phyloP scores from a whole-genome alignment of 2,888 invertebrate genomes.

The Lydus trimaculatus region DNA sequence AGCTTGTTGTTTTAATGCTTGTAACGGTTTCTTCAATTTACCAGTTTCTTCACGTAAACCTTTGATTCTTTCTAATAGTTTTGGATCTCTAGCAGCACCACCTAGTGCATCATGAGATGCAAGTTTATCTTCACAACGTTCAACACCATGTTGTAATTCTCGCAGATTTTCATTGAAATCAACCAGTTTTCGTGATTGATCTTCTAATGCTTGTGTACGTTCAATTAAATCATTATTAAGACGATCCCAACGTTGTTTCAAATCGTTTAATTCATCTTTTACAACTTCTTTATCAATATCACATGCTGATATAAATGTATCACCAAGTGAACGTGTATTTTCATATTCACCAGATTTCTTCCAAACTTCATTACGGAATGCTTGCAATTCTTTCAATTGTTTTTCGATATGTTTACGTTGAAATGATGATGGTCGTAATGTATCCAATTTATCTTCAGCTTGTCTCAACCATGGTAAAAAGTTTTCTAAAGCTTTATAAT shows the following conservation, averaged over 20 bases:
- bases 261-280: slow-evolving; percentile 78
- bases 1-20: slow-evolving; percentile 66
- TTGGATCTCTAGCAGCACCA: slow-evolving; percentile 81
- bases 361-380: slow-evolving; percentile 92
- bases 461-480: slow-evolving; percentile 90
- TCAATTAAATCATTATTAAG: slow-evolving; percentile 84
- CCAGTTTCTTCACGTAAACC: slow-evolving; percentile 82
- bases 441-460: slow-evolving; percentile 84
- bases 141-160: slow-evolving; percentile 84
- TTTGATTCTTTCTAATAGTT: slow-evolving; percentile 85
- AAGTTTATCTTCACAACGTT: slow-evolving; percentile 87
- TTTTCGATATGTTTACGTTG: slow-evolving; percentile 87
- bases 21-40: slow-evolving; percentile 77
- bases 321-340: slow-evolving; percentile 84
- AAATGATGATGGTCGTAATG: slow-evolving; percentile 79
- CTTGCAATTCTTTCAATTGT: slow-evolving; percentile 86
- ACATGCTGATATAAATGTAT: slow-evolving; percentile 85
- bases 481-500: slow-evolving; percentile 82
- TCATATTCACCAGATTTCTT: slow-evolving; percentile 94
- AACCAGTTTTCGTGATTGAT: slow-evolving; percentile 79
- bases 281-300: slow-evolving; percentile 93
- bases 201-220: slow-evolving; percentile 82
- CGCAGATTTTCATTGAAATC: slow-evolving; percentile 87
- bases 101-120: slow-evolving; percentile 77
- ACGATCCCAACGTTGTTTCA: slow-evolving; percentile 90